A percentile compares a stretch with the other conserved stretches of the same genome.
Conservation (phyloP, 2,888 invertebrate genomes). For the Amiota minor region DNA sequence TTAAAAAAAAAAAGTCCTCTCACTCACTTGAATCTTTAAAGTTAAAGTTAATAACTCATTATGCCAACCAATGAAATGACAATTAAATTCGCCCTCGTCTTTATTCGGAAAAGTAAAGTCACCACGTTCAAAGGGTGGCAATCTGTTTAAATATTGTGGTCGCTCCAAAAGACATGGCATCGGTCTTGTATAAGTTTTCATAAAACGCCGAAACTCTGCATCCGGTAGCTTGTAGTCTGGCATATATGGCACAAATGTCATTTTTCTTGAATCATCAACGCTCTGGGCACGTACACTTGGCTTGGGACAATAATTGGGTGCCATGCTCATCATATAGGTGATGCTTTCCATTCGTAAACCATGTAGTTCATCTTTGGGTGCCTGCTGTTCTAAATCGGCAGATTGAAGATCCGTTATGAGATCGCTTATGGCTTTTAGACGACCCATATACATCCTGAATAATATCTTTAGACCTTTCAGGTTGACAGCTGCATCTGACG, state of each 20-base stretch:
- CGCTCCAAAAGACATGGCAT: constrained; percentile 69
- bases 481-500: constrained; percentile 59
- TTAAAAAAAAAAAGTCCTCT: not conserved
- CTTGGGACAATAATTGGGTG: constrained; percentile 57
- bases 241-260: constrained; percentile 66
- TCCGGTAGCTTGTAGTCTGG: constrained; percentile 67
- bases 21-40: constrained; percentile 65
- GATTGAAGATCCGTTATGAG: constrained; percentile 65
- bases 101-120: constrained; percentile 69
- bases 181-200: constrained; percentile 64
- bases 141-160: constrained; percentile 69
- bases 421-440: constrained; percentile 71
- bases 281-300: constrained; percentile 41
- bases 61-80: constrained; percentile 69
- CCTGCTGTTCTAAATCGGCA: constrained; percentile 63
- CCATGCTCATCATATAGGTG: constrained; percentile 62
- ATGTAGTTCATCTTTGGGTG: constrained; percentile 62
- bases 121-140: constrained; percentile 68
- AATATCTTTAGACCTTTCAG: constrained; percentile 77
- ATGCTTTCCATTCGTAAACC: constrained; percentile 69
- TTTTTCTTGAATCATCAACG: constrained; percentile 45
- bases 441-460: constrained; percentile 78
- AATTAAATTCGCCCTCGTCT: constrained; percentile 67
- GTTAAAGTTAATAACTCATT: constrained; percentile 67
- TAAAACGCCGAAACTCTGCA: constrained; percentile 58